Evolutionary conservation across 2,888 invertebrate species (phyloP), one percentile per base, ranked within the genome.

Genomic region (Aradus depressus): DNA sequence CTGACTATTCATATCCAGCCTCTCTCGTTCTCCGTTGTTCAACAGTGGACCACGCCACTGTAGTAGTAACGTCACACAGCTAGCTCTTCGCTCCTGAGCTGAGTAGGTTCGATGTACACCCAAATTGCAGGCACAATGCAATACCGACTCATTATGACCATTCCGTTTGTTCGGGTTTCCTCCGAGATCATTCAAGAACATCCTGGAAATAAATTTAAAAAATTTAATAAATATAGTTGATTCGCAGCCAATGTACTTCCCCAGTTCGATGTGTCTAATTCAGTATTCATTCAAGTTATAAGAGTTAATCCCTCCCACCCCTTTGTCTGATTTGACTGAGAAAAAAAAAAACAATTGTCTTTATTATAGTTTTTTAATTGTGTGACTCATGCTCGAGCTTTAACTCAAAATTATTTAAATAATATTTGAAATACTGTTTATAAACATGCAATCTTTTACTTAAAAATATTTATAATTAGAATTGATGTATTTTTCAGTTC

Each of bases 91-190:
- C 60, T 75, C 75, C 60, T 75, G 73, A 1, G 74, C 73, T 37
- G 74, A 72, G 50, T 70, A 72, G 55, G 70, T 70, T 59, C 70
- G 68, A 26, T 68, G 69, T 3, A 58, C 56, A 22, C 64, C 62
- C 56, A 73, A 64, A 52, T 72, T 71, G 61, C 80, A 80, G 26
- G 78, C 75, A 59, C 74, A 70, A 63, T 80, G 80, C 52, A 81
- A 66, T 6, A 76, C 73, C 1, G 77, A 77, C 64, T 80, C 78
- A 61, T 79, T 77, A 39, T 69, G 66, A 16, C 69, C 72, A 64
- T 81, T 81, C 54, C 73, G 74, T 66, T 80, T 80, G 66, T 80
- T 81, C 18, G 80, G 80, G 65, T 81, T 80, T 6, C 80, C 80
- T 26, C 75, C 74, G 50, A 77, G 67, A 55, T 80, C 78, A 62